A percentile compares a stretch with the other conserved stretches of the same genome.
Evolutionary conservation across 2,888 invertebrate genomes (phyloP).

Genomic region (Netelia melanura): DNA sequence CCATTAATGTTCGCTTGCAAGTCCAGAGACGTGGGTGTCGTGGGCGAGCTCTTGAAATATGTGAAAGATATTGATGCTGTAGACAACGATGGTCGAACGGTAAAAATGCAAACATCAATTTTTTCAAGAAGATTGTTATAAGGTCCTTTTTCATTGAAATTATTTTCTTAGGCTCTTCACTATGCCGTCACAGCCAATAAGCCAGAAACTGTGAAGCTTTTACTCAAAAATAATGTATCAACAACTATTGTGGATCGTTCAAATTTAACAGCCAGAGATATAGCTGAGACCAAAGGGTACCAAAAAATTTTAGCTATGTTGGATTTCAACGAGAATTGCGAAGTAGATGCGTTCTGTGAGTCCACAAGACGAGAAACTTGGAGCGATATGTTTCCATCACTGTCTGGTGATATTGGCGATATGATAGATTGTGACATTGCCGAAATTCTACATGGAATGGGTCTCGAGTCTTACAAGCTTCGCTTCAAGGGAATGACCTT

Average conservation of each 20-base stretch:
- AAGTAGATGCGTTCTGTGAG: slow-evolving; percentile 72
- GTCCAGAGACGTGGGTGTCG: slow-evolving; percentile 86
- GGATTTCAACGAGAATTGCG: slow-evolving; percentile 59
- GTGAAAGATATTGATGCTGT: slow-evolving; percentile 86
- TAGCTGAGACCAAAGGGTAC: slow-evolving; percentile 86
- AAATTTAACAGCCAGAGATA: slow-evolving; percentile 85
- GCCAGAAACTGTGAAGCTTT: slow-evolving; percentile 86
- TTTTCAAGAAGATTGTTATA: background rate
- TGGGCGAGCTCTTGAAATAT: slow-evolving; percentile 86
- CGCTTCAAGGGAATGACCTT: slow-evolving; percentile 86
- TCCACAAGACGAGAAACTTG: slow-evolving; percentile 82
- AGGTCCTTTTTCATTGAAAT: background rate
- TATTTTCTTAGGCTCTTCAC: slow-evolving; percentile 86
- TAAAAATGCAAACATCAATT: slow-evolving; percentile 79
- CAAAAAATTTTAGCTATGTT: slow-evolving; percentile 78
- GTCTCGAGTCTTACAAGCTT: slow-evolving; percentile 86
- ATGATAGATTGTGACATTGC: slow-evolving; percentile 85
- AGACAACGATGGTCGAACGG: slow-evolving; percentile 88
- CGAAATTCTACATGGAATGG: slow-evolving; percentile 87
- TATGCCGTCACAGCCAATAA: slow-evolving; percentile 88
- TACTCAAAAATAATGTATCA: slow-evolving; percentile 86
- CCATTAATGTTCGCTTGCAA: slow-evolving; percentile 88
- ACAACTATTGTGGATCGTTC: slow-evolving; percentile 86
- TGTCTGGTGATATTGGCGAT: slow-evolving; percentile 67
- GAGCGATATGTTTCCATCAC: slow-evolving; percentile 86